phyloP scores from a whole-genome alignment of 30 jellyfish, hydroid and myxozoan genomes.

The Aurelia aurita region DNA sequence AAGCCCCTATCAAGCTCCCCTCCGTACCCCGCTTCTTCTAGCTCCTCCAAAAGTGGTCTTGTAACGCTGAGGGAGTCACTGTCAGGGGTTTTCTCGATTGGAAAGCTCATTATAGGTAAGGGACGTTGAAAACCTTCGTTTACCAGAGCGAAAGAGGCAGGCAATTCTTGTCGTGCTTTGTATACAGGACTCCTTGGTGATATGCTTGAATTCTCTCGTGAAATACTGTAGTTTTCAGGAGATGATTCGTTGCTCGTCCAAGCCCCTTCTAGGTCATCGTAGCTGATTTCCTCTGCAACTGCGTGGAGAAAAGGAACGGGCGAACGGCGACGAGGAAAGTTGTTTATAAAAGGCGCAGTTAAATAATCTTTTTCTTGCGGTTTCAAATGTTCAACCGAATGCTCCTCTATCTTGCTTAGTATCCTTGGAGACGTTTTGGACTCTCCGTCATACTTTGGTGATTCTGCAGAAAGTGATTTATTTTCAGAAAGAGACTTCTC shows the following conservation, averaged over 20 bases:
- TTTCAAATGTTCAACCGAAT: neutral
- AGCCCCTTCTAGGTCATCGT: neutral
- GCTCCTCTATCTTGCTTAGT: slow-evolving; percentile 32
- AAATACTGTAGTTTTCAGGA: neutral
- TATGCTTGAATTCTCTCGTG: neutral
- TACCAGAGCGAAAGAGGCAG: neutral
- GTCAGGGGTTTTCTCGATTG: slow-evolving; percentile 42
- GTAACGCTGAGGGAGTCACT: slow-evolving; percentile 30
- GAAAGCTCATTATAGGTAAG: slow-evolving; percentile 14
- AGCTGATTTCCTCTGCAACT: neutral
- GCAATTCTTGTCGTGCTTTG: neutral
- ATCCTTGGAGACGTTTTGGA: slow-evolving; percentile 56
- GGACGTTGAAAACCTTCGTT: neutral
- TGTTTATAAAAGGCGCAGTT: neutral
- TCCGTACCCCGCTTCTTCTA: slow-evolving; percentile 44
- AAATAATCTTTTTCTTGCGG: neutral
- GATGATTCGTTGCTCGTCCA: neutral
- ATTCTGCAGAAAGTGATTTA: slow-evolving; percentile 19
- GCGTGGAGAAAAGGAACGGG: neutral
- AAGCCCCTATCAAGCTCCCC: slow-evolving; percentile 5
- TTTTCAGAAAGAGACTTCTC: slow-evolving; percentile 34
- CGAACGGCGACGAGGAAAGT: neutral
- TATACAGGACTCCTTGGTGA: neutral
- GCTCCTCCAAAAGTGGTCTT: slow-evolving; percentile 42
- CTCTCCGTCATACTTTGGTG: slow-evolving; percentile 38